Percentiles rank a stretch among this genome's conserved stretches.
These are phyloP conservation scores for Pyxicephalus adspersus DNA, from an alignment of 2,113 vertebrate genomes.

Conservation along the genomic window DNA sequence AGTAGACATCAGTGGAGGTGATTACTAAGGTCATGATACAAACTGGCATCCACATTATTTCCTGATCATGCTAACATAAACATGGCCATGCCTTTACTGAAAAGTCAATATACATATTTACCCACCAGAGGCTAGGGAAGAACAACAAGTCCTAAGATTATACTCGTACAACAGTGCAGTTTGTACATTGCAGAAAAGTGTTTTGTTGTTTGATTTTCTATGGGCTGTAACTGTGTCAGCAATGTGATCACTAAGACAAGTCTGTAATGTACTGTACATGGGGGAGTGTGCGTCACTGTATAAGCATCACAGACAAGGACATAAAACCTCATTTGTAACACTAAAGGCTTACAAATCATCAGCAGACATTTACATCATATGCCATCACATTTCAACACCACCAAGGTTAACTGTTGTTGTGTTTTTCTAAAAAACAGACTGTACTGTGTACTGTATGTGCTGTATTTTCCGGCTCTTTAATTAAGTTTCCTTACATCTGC, in stretches of 20 bases:
- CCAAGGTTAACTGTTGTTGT: conserved; percentile 29
- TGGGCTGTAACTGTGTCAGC: background rate
- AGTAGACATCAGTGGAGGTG: no score
- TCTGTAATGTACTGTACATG: conserved; percentile 10
- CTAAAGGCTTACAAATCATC: conserved; percentile 21
- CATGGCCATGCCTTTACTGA: no score
- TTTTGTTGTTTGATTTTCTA: background rate
- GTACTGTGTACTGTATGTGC: conserved; percentile 7
- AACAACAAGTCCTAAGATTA: no score
- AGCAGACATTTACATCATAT: conserved; percentile 27
- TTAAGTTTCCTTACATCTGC: background rate
- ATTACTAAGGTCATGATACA: no score
- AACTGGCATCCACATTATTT: no score
- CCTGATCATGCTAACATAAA: no score
- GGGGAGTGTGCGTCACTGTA: conserved; percentile 22
- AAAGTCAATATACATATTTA: no score
- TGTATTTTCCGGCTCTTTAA: conserved; percentile 3
- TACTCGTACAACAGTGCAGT: no score
- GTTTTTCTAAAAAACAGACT: conserved; percentile 5
- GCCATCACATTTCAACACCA: conserved; percentile 26
- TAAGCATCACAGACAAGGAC: conserved; percentile 47
- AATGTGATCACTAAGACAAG: no score
- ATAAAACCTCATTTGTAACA: conserved; percentile 19
- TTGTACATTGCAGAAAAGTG: no score
- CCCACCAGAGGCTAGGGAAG: no score